Base-by-base conservation (phyloP, 2,888 invertebrate species). In the Cryptocheilus praepositus region DNA sequence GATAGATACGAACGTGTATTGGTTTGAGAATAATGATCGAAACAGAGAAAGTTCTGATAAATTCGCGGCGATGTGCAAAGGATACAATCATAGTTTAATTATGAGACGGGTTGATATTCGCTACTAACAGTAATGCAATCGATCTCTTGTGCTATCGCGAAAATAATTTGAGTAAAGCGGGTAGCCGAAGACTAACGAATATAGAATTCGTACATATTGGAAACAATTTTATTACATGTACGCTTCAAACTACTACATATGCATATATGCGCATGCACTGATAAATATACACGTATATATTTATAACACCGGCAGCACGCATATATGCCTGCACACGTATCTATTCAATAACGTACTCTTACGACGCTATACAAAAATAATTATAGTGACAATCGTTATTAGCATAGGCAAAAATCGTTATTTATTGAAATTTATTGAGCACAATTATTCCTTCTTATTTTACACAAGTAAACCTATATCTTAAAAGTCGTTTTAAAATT, bases 351-450 rank as follows among this genome's bases (percentile, higher is more conserved):
- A 60, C 61, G 52, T 66, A 46, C 71, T 11, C 74, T 74, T 77
- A 76, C 54, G 71, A 61, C 43, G 73, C 69, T 70, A 80, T 66
- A 73, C 69, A 79, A 76, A 77, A 76, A 79, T 73, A 68, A 76
- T 69, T 69, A 68, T 69, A 80, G 57, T 80, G 77, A 76, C 78
- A 68, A 80, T 74, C 61, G 60, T 80, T 76, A 78, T 79, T 82
- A 81, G 83, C 82, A 83, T 84, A 84, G 84, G 84, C 84, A 84
- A 84, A 36, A 84, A 84, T 83, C 74, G 81, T 84, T 81, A 83
- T 83, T 84, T 84, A 84, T 84, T 84, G 83, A 84, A 84, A 83
- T 83, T 84, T 81, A 81, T 84, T 84, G 84, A 84, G 84, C 84
- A 84, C 84, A 83, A 80, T 83, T 79, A 83, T 79, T 77, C 72